Percentiles rank a stretch among this genome's conserved stretches.
phyloP scores from a whole-genome alignment of 2,888 invertebrate species.

The Nipponacmea schrenckii region DNA sequence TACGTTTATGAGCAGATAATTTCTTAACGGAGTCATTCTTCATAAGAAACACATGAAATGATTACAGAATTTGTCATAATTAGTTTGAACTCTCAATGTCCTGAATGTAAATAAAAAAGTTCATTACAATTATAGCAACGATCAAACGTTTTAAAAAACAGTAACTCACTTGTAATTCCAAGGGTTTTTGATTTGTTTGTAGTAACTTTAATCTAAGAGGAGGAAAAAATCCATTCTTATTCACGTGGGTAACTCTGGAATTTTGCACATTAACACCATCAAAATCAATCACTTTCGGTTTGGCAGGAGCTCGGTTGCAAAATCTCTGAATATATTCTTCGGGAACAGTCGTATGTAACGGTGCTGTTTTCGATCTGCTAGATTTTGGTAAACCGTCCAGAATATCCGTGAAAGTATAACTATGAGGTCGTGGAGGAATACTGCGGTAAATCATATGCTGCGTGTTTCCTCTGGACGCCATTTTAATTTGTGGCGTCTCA shows the following conservation, averaged over 20 bases:
- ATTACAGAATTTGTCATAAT: too few species aligned
- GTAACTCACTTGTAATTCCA: too few species aligned
- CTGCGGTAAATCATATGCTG: constrained; percentile 40
- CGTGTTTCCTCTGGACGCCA: constrained; percentile 12
- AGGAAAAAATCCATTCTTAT: constrained; percentile 46
- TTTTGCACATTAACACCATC: constrained; percentile 33
- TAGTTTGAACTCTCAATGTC: too few species aligned
- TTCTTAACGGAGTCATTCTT: too few species aligned
- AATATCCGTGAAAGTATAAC: constrained; percentile 45
- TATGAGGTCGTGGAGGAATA: constrained; percentile 46
- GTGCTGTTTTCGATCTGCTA: constrained; percentile 33
- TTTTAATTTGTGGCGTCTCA: not conserved
- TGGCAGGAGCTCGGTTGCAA: constrained; percentile 45
- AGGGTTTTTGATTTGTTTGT: too few species aligned
- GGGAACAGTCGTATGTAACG: constrained; percentile 42
- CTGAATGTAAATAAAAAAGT: too few species aligned
- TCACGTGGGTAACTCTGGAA: not conserved
- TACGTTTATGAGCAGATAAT: too few species aligned
- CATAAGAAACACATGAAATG: too few species aligned
- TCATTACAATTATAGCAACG: too few species aligned
- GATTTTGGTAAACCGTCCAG: constrained; percentile 9
- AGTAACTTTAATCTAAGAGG: constrained; percentile 41
- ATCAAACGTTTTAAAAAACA: too few species aligned
- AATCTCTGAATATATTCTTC: constrained; percentile 51
- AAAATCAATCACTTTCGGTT: constrained; percentile 52